phyloP scores from a whole-genome alignment of 2,888 invertebrate species.

The Trachelus stipa region DNA sequence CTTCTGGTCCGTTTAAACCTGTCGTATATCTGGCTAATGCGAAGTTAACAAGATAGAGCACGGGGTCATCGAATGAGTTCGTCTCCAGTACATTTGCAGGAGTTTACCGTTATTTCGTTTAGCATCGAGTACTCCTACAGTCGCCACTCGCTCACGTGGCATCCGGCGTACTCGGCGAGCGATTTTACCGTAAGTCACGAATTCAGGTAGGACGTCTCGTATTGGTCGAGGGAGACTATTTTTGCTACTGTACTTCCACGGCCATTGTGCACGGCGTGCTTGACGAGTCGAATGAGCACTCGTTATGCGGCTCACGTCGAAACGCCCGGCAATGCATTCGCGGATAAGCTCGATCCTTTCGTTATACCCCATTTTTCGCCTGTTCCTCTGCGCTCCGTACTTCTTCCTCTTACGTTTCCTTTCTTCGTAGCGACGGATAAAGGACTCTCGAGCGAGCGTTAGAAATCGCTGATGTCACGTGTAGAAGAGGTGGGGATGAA shows the following conservation, averaged over 20 bases:
- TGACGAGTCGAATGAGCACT: background rate
- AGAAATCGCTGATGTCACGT: background rate
- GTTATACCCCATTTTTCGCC: background rate
- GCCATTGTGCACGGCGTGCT: background rate
- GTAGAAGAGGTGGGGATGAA: background rate
- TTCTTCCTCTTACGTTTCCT: background rate
- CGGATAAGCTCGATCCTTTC: background rate
- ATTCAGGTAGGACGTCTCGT: background rate
- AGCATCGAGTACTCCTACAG: slow-evolving; percentile 37
- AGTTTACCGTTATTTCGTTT: slow-evolving; percentile 46
- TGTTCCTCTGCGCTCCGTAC: background rate
- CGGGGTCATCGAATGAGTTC: slow-evolving; percentile 32
- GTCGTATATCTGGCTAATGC: background rate
- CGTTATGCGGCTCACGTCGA: background rate
- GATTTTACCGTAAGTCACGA: background rate
- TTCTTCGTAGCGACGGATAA: background rate
- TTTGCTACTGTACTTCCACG: background rate
- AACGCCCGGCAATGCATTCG: background rate
- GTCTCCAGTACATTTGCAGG: background rate
- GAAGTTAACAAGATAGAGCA: slow-evolving; percentile 25
- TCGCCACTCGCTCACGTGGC: slow-evolving; percentile 12
- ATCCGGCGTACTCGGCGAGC: background rate
- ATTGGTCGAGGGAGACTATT: background rate
- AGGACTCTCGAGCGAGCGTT: background rate
- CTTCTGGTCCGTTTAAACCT: background rate